phyloP scores from a whole-genome alignment of 2,113 vertebrate species.

The human (Homo sapiens) region DNA sequence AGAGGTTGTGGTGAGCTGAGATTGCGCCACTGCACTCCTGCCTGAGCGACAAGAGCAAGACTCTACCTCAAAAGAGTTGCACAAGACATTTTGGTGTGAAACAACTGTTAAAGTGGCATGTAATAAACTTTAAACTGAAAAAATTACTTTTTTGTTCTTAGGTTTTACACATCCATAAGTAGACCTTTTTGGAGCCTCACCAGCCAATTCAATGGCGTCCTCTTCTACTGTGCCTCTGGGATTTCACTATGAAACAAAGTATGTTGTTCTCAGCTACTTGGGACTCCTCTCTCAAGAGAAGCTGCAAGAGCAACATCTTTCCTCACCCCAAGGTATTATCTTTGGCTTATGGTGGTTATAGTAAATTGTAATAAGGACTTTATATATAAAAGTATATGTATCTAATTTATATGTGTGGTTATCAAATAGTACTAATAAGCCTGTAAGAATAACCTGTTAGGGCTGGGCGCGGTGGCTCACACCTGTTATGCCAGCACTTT shows the following conservation, averaged over 20 bases:
- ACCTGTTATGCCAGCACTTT: too few species aligned
- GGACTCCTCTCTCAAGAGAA: conserved; percentile 85
- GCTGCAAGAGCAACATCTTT: conserved; percentile 75
- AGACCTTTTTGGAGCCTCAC: background rate
- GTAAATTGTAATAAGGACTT: background rate
- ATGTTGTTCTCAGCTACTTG: conserved; percentile 94
- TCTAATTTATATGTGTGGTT: background rate
- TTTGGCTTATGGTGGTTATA: conserved; percentile 7
- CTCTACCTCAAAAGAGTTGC: background rate
- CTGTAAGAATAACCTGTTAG: background rate
- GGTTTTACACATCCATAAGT: conserved; percentile 37
- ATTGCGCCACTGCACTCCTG: background rate
- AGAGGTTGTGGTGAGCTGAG: background rate
- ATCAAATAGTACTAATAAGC: background rate
- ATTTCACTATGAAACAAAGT: conserved; percentile 96
- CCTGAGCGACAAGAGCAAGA: background rate
- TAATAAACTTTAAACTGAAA: conserved; percentile 51
- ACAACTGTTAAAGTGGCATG: background rate
- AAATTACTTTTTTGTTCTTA: conserved; percentile 47
- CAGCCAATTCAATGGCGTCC: conserved; percentile 83
- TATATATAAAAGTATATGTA: background rate
- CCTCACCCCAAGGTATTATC: conserved; percentile 80
- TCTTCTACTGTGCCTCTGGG: conserved; percentile 89
- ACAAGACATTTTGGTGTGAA: background rate
- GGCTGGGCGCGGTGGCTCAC: too few species aligned